Base-by-base conservation (phyloP, 2,797 vertebrate genomes). In the Aulostomus chinensis region DNA sequence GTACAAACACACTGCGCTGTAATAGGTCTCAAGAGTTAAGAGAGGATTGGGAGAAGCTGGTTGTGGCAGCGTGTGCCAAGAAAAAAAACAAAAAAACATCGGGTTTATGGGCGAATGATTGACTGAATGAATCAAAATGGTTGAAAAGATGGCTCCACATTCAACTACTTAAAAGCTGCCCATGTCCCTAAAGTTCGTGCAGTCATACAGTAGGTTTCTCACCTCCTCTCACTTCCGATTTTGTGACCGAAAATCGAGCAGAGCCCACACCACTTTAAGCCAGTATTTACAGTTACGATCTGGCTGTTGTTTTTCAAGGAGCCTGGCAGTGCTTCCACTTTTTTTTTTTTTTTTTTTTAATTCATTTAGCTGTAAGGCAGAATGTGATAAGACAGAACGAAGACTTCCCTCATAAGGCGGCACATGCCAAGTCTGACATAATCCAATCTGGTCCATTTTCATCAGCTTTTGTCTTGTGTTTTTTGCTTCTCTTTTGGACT, bases 381-480 rank as follows among this genome's bases (percentile, higher is more conserved):
- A 83, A 81, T 78, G 86, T 86, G 89, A 91, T 91, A 91, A 92
- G 88, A 89, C 85, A 80, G 85, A 89, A 84, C 73, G 79, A 89
- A 90, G 86, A 86, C 84, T 90, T 87, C 85, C 86, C 81, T 89
- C 87, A 89, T 84, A 90, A 88, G 76, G 67, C 76, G 62, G 51
- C 87, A 77, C 81, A 89, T 86, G 88, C 89, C 86, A 91, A 92
- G 87, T 89, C 87, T 90, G 87, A 92, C 85, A 91, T 93, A 92
- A 93, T 92, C 92, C 89, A 91, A 92, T 92, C 86, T 79, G 83
- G 86, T 87, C 86, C 85, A 85, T 91, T 92, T 91, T 92, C 84
- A 90, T 86, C 80, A 89, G 88, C 87, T 88, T 92, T 93, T 91
- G 86, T 90, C 68, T 90, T 48, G 56, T 85, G 81, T 89, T 89